phyloP scores from a whole-genome alignment of 2,797 vertebrate genomes.

The Austrolebias charrua region DNA sequence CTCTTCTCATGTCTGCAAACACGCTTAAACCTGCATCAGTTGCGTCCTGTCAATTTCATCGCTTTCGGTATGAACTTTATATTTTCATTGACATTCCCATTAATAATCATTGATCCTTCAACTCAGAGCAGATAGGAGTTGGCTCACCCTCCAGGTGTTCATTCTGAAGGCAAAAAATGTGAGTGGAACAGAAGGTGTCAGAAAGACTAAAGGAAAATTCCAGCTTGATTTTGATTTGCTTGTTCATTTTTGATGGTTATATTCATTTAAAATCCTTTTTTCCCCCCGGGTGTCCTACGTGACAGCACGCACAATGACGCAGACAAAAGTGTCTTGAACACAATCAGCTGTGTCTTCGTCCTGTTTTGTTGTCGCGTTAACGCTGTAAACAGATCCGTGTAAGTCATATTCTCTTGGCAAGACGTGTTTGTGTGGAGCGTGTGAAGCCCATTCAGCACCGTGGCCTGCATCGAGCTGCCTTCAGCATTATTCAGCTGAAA shows the following conservation, averaged over 20 bases:
- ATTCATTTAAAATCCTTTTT: slow-evolving; percentile 40
- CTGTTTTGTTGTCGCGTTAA: slow-evolving; percentile 47
- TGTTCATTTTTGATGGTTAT: slow-evolving; percentile 32
- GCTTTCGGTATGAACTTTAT: slow-evolving; percentile 54
- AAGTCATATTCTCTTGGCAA: slow-evolving; percentile 64
- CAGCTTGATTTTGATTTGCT: slow-evolving; percentile 31
- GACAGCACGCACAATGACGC: slow-evolving; percentile 20
- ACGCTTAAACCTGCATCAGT: slow-evolving; percentile 62
- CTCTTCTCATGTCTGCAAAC: slow-evolving; percentile 46
- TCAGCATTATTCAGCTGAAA: slow-evolving; percentile 39
- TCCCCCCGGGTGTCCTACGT: slow-evolving; percentile 20
- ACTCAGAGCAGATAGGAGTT: slow-evolving; percentile 42
- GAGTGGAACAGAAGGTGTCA: slow-evolving; percentile 10
- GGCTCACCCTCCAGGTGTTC: slow-evolving; percentile 55
- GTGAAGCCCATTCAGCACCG: slow-evolving; percentile 37
- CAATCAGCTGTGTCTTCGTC: slow-evolving; percentile 65
- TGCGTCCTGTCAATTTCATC: slow-evolving; percentile 65
- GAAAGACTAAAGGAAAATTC: slow-evolving; percentile 16
- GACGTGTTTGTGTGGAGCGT: slow-evolving; percentile 37
- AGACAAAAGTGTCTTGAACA: slow-evolving; percentile 49
- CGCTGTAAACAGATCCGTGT: slow-evolving; percentile 63
- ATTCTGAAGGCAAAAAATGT: slow-evolving; percentile 49
- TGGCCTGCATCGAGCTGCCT: slow-evolving; percentile 34
- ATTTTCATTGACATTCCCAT: slow-evolving; percentile 67
- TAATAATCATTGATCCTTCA: slow-evolving; percentile 67